Conservation (phyloP, 2,888 invertebrate genomes). For the Lasioglossum morio region DNA sequence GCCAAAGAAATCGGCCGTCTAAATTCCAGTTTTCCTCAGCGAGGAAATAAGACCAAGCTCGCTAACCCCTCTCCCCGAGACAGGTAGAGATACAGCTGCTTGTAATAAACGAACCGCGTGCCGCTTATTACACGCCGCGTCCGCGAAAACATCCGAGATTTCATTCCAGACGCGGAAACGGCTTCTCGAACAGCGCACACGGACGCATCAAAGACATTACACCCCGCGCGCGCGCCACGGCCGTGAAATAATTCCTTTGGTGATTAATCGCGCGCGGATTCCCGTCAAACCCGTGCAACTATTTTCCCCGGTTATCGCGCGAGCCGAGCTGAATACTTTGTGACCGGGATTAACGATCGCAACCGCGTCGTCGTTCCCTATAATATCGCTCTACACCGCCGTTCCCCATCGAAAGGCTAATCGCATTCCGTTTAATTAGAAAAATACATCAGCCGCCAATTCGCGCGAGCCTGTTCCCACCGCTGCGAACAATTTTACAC, state of each 20-base stretch:
- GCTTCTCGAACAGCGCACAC: slow-evolving; percentile 8
- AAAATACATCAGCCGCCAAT: neutral
- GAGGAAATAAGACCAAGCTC: slow-evolving; percentile 21
- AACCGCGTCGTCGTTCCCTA: slow-evolving; percentile 10
- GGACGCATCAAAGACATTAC: slow-evolving; percentile 35
- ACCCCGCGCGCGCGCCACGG: neutral
- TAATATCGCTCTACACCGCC: slow-evolving; percentile 1
- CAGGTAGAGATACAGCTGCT: slow-evolving; percentile 6
- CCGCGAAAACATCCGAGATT: slow-evolving; percentile 47
- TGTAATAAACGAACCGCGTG: slow-evolving; percentile 57
- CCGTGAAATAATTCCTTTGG: slow-evolving; percentile 7
- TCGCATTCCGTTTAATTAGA: slow-evolving; percentile 17
- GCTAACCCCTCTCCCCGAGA: neutral
- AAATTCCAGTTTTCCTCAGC: slow-evolving; percentile 64
- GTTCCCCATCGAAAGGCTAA: slow-evolving; percentile 1
- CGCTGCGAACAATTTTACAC: neutral
- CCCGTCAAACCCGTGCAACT: slow-evolving; percentile 15
- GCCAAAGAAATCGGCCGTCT: slow-evolving; percentile 49
- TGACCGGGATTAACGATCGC: slow-evolving; percentile 29
- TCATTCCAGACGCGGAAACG: slow-evolving; percentile 33
- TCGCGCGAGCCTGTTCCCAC: neutral
- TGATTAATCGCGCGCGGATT: neutral
- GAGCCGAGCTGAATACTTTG: slow-evolving; percentile 6
- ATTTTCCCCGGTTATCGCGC: slow-evolving; percentile 26
- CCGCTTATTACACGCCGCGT: slow-evolving; percentile 49